phyloP scores from a whole-genome alignment of 2,797 vertebrate genomes.

The Centroberyx gerrardi region DNA sequence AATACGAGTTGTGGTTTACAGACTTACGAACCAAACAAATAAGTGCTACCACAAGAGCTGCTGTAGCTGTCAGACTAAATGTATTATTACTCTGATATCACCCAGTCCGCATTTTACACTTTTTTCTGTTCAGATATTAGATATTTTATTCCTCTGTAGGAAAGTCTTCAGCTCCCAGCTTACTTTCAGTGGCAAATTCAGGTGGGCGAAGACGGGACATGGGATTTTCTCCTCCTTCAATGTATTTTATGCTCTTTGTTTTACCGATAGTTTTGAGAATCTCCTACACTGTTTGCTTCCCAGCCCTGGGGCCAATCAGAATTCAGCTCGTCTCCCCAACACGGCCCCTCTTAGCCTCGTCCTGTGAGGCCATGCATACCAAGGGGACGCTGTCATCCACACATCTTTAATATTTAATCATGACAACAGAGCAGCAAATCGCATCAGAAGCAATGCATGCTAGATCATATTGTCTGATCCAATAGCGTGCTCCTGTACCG shows the following conservation, averaged over 20 bases:
- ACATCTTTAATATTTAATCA: constrained; percentile 88
- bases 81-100: constrained; percentile 62
- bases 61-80: constrained; percentile 66
- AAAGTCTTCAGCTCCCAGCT: constrained; percentile 34
- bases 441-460: constrained; percentile 81
- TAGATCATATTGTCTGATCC: constrained; percentile 87
- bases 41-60: constrained; percentile 62
- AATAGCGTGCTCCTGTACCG: constrained; percentile 79
- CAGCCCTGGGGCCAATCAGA: constrained; percentile 46
- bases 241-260: constrained; percentile 36
- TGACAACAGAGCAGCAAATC: constrained; percentile 84
- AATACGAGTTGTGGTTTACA: constrained; percentile 64
- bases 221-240: constrained; percentile 5
- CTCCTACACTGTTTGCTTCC: constrained; percentile 21
- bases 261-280: constrained; percentile 19
- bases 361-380: constrained; percentile 62
- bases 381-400: constrained; percentile 66
- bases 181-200: constrained; percentile 32
- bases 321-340: constrained; percentile 44
- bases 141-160: constrained; percentile 36
- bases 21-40: constrained; percentile 74
- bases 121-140: constrained; percentile 52
- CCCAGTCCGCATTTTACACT: constrained; percentile 46
- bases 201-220: constrained; percentile 34
- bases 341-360: constrained; percentile 41